Conservation (phyloP, 2,113 vertebrate genomes). For the Hypanus sabinus region DNA sequence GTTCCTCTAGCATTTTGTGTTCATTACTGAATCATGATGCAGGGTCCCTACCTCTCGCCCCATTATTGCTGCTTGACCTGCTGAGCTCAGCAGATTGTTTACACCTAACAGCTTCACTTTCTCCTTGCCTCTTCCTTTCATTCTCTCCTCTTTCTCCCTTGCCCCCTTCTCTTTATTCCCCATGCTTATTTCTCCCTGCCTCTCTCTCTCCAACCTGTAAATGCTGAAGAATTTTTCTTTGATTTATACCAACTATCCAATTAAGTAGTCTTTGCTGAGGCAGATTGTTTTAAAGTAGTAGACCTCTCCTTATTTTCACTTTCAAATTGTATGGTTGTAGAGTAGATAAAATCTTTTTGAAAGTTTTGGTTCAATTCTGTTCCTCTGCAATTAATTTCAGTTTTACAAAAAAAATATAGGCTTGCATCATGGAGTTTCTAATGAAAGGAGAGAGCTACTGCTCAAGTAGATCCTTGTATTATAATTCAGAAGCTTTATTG, state of each 20-base stretch:
- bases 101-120: no score
- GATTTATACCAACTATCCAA: not conserved
- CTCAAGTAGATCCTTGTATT: not conserved
- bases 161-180: not conserved
- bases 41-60: no score
- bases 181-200: no score
- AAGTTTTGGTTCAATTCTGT: not conserved
- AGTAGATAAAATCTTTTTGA: not conserved
- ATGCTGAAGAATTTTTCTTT: not conserved
- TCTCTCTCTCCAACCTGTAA: not conserved
- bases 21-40: no score
- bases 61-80: no score
- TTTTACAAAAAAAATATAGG: no score
- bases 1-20: no score
- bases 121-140: not conserved
- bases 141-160: not conserved
- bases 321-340: not conserved
- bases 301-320: not conserved
- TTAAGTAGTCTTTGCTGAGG: not conserved
- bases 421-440: not conserved
- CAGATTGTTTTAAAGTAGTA: not conserved
- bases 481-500: slow-evolving; percentile 9
- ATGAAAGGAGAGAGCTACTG: not conserved
- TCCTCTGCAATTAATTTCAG: not conserved
- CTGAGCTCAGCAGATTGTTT: no score